These are phyloP conservation scores for Vandiemenella viatica DNA, from an alignment of 2,888 invertebrate genomes.

Conservation along the genomic window DNA sequence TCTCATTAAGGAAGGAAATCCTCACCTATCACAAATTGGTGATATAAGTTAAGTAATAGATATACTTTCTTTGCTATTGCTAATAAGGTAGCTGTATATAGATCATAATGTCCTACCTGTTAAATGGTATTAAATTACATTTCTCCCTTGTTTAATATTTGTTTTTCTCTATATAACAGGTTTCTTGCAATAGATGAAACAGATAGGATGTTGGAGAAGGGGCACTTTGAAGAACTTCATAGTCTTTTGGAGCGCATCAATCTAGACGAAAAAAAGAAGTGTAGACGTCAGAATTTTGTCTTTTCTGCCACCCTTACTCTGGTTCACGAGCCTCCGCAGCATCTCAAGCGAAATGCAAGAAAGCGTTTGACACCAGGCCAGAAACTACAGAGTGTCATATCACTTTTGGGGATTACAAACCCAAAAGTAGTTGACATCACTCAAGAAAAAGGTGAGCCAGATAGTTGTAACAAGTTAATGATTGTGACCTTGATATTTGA, in stretches of 20 bases:
- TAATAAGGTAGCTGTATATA: background rate
- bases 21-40: conserved; percentile 55
- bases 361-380: conserved; percentile 45
- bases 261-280: conserved; percentile 40
- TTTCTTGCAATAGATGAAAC: conserved; percentile 95
- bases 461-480: background rate
- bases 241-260: conserved; percentile 69
- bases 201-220: conserved; percentile 92
- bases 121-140: conserved; percentile 13
- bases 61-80: background rate
- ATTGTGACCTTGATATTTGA: too few species aligned
- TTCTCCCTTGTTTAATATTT: too few species aligned
- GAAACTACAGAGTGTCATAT: conserved; percentile 61
- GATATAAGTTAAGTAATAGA: conserved; percentile 46
- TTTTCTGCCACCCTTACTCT: conserved; percentile 94
- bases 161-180: conserved; percentile 40
- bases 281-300: conserved; percentile 76
- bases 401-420: conserved; percentile 69
- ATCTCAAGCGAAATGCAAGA: conserved; percentile 30
- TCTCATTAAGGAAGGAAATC: conserved; percentile 61
- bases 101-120: too few species aligned
- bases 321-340: conserved; percentile 69
- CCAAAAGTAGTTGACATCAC: conserved; percentile 91
- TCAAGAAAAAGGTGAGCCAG: conserved; percentile 43
- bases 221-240: conserved; percentile 86